phyloP scores from a whole-genome alignment of 2,797 vertebrate genomes.

The Pseudotriccus pelzelni region DNA sequence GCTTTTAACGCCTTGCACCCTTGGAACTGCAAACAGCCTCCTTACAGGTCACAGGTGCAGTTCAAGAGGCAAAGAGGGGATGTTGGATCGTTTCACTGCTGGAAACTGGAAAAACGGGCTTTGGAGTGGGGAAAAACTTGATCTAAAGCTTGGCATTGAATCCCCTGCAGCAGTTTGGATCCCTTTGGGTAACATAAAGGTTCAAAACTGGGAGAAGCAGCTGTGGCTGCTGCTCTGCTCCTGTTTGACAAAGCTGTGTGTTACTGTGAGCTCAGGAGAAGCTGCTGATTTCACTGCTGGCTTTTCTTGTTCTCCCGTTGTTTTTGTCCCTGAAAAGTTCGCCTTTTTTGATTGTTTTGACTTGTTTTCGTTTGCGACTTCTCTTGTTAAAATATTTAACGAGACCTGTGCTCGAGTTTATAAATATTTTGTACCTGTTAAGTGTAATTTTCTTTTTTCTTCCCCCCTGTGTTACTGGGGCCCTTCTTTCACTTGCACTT shows the following conservation, averaged over 20 bases:
- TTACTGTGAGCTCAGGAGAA: neutral
- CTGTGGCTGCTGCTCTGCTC: neutral
- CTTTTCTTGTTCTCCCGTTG: neutral
- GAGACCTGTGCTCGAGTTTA: neutral
- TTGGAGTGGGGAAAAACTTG: neutral
- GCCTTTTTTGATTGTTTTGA: neutral
- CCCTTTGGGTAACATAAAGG: neutral
- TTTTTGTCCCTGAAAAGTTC: neutral
- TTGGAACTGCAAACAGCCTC: neutral
- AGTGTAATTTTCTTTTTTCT: neutral
- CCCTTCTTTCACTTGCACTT: neutral
- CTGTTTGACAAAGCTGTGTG: neutral
- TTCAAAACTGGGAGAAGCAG: neutral
- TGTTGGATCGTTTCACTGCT: neutral
- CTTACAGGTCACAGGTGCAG: neutral
- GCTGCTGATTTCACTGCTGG: neutral
- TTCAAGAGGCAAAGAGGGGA: neutral
- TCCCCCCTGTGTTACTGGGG: neutral
- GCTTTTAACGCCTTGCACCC: neutral
- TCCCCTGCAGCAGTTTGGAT: neutral
- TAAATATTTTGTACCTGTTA: conserved; percentile 22
- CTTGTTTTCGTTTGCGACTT: neutral
- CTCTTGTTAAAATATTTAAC: neutral
- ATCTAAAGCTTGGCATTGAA: neutral
- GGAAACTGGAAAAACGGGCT: neutral